phyloP scores from a whole-genome alignment of 2,113 vertebrate species.

The Columbina picui region DNA sequence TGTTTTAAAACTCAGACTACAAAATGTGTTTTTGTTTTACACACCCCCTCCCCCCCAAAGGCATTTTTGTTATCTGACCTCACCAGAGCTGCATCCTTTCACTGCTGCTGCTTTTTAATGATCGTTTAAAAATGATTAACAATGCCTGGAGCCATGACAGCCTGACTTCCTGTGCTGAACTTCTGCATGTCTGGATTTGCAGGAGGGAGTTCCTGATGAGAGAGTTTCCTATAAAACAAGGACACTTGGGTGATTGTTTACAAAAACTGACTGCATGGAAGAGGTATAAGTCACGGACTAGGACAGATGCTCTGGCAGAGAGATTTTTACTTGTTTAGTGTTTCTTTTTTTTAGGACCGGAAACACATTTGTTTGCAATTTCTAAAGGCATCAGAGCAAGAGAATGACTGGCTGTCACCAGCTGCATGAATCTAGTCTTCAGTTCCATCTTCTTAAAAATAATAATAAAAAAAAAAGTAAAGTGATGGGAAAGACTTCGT shows the following conservation, averaged over 20 bases:
- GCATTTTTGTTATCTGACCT: slow-evolving; percentile 71
- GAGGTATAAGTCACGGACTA: neutral
- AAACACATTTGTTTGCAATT: slow-evolving; percentile 12
- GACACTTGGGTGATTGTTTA: slow-evolving; percentile 74
- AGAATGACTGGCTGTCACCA: neutral
- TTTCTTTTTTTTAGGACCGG: slow-evolving; percentile 5
- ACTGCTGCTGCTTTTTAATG: slow-evolving; percentile 54
- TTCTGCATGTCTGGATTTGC: slow-evolving; percentile 71
- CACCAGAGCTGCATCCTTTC: slow-evolving; percentile 57
- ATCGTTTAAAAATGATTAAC: slow-evolving; percentile 78
- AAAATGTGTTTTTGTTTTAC: slow-evolving; percentile 54
- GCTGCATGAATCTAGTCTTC: neutral
- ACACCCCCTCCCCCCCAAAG: neutral
- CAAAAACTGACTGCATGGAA: slow-evolving; percentile 21
- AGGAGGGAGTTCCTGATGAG: slow-evolving; percentile 42
- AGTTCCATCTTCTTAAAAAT: neutral
- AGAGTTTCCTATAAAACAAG: slow-evolving; percentile 51
- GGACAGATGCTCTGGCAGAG: slow-evolving; percentile 16
- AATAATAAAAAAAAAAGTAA: neutral
- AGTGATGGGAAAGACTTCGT: neutral
- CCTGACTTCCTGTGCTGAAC: slow-evolving; percentile 69
- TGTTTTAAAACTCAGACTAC: neutral
- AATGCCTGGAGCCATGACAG: slow-evolving; percentile 69
- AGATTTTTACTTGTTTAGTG: neutral
- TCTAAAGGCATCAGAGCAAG: slow-evolving; percentile 24